Percentiles rank a stretch among this genome's conserved stretches.
phyloP scores from a whole-genome alignment of 2,113 vertebrate genomes.

The Protobothrops mucrosquamatus region DNA sequence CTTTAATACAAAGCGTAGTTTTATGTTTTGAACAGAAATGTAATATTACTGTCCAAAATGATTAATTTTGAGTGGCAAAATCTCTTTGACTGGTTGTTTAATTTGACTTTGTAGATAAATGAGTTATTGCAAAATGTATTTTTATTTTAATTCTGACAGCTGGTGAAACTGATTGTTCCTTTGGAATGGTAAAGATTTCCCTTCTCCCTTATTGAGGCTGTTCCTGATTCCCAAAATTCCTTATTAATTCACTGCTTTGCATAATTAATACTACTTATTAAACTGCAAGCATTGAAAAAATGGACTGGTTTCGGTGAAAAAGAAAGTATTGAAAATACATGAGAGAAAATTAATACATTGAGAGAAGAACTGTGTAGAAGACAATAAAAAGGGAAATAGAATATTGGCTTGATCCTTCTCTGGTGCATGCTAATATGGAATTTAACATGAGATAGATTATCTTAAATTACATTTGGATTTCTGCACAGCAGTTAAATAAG shows the following conservation, averaged over 20 bases:
- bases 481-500: conserved; percentile 76
- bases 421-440: conserved; percentile 74
- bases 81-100: background rate
- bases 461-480: conserved; percentile 83
- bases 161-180: background rate
- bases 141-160: conserved; percentile 1
- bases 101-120: background rate
- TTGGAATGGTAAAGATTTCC: background rate
- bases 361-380: conserved; percentile 63
- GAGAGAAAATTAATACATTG: conserved; percentile 67
- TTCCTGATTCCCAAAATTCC: conserved; percentile 48
- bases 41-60: background rate
- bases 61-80: background rate
- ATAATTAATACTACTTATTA: conserved; percentile 75
- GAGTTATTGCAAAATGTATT: background rate
- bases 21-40: background rate
- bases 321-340: conserved; percentile 70
- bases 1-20: background rate
- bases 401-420: conserved; percentile 77
- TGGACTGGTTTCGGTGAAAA: conserved; percentile 66
- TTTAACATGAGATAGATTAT: conserved; percentile 76
- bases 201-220: conserved; percentile 35
- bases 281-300: conserved; percentile 66
- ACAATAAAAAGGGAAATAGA: conserved; percentile 76
- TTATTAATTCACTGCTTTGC: conserved; percentile 57